A percentile compares a stretch with the other conserved stretches of the same genome.
Conservation (phyloP, 2,113 vertebrate genomes). For the Chloroceryle aenea region DNA sequence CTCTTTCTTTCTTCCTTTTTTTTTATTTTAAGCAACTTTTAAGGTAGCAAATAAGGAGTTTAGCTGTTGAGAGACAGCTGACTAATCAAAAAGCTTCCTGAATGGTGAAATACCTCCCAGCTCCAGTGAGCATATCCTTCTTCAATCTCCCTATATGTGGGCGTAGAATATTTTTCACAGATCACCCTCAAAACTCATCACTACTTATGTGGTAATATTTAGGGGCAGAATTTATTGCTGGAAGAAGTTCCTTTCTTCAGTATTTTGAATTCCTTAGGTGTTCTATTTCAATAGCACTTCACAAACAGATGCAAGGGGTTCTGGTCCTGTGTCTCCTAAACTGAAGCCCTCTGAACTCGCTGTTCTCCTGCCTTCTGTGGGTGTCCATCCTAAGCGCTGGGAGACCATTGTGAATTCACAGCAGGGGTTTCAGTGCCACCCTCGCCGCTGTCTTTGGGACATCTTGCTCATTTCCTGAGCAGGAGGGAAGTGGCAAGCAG, state of each 20-base stretch:
- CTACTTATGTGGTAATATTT: neutral
- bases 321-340: neutral
- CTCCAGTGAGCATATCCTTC: neutral
- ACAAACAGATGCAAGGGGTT: rapidly evolving
- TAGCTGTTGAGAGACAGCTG: neutral
- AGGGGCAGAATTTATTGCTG: neutral
- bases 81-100: slow-evolving; percentile 8
- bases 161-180: neutral
- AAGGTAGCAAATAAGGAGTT: neutral
- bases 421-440: neutral
- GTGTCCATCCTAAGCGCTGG: neutral
- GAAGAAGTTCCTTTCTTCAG: neutral
- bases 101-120: neutral
- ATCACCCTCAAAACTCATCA: slow-evolving; percentile 15
- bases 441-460: neutral
- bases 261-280: neutral
- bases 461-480: neutral
- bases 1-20: neutral
- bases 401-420: neutral
- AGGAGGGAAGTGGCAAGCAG: rapidly evolving
- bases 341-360: neutral
- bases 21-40: neutral
- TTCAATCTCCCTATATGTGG: neutral
- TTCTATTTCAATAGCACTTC: neutral
- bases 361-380: neutral